Percentiles rank a stretch among this genome's conserved stretches.
phyloP scores from a whole-genome alignment of 1,140 invertebrate genomes.

The Monomorium pharaonis region DNA sequence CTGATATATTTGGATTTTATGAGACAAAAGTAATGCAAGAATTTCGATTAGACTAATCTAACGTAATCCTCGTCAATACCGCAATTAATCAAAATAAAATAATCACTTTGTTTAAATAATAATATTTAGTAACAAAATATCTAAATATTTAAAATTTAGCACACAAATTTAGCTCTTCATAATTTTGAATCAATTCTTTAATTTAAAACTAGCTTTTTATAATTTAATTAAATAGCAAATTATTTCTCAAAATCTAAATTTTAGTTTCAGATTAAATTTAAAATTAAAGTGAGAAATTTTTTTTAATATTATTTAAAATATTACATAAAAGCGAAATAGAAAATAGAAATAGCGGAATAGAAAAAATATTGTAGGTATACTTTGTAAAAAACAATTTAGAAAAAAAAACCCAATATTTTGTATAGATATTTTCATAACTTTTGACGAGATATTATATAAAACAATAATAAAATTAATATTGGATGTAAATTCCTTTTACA shows the following conservation, averaged over 20 bases:
- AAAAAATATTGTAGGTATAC: background rate
- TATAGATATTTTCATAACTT: background rate
- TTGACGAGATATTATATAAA: background rate
- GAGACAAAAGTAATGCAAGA: background rate
- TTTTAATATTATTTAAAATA: background rate
- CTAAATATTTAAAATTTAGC: background rate
- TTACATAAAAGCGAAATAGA: background rate
- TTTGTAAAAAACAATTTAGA: background rate
- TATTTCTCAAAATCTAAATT: no score
- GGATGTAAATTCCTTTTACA: background rate
- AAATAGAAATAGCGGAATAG: no score
- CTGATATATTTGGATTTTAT: slow-evolving; percentile 46
- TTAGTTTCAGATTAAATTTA: background rate
- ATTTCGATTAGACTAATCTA: background rate
- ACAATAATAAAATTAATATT: background rate
- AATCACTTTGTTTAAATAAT: background rate
- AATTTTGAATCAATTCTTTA: background rate
- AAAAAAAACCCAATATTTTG: background rate
- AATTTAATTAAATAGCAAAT: background rate
- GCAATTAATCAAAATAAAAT: background rate
- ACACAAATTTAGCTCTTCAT: background rate
- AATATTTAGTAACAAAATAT: background rate
- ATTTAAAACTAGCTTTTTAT: background rate
- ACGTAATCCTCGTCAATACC: background rate
- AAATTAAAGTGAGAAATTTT: background rate